Base-by-base conservation (phyloP, 92 coral and sea anemone genomes). In the Epizoanthus scotinus region DNA sequence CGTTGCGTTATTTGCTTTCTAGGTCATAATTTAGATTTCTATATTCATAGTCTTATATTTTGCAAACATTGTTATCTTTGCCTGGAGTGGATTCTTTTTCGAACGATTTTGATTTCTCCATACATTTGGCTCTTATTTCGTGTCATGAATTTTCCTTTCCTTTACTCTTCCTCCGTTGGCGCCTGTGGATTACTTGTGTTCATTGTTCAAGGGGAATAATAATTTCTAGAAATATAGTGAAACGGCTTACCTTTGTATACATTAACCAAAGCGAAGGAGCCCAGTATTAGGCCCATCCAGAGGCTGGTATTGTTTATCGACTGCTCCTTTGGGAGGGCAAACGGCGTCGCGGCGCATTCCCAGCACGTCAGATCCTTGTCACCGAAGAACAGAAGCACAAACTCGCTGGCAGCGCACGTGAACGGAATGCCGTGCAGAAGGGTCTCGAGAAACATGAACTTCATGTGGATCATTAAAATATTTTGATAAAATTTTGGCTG, bases 371-470 rank as follows among this genome's bases (percentile, higher is more conserved):
- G 77, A 29, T 72, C 71, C 20, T 70, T 79, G 75, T 90, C 81
- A 20, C 90, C 92, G 81, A 92, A 92, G 85, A 89, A 92, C 79
- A 87, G 88, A 56, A 92, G 84, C 34, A 82, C 85, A 42, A 83
- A 67, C 83, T 92, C 97, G 81, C 83, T 84, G 0, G 89, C 94
- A 55, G 90, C 56, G 34, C 97, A 92, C 22, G 89, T 90, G 4
- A 89, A 87, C 14, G 97, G 97, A 21, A 92, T 87, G 63, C 91
- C 97, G 69, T 92, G 97, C n/a, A 90, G 52, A 21, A 92, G 66
- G 0, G 94, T 87, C 71, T 92, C 97, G 40, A 92, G 75, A 50
- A 87, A 78, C 97, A 92, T 92, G 52, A 90, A 88, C n/a, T 90
- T 74, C 19, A 91, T 59, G 67, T 92, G 97, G 44, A 89, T 92